Evolutionary conservation across 2,797 vertebrate species (phyloP).

Genomic region (Phaenicophaeus curvirostris): DNA sequence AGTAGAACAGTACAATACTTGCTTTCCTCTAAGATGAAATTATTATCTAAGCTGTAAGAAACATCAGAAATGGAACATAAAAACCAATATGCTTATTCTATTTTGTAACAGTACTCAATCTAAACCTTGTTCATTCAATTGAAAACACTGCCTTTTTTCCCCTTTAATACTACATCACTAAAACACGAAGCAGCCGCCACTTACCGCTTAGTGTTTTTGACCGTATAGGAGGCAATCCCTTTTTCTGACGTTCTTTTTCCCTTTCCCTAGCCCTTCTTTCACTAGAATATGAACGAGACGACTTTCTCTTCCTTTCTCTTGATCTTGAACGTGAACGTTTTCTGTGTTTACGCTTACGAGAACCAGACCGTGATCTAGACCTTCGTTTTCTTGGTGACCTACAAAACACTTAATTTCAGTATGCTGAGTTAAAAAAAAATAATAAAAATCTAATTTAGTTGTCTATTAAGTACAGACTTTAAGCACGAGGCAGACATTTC

Average conservation of each 20-base stretch:
- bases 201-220: constrained; percentile 94
- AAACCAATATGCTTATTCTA: not conserved
- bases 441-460: not conserved
- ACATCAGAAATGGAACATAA: not conserved
- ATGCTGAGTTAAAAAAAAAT: not conserved
- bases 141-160: not conserved
- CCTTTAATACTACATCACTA: not conserved
- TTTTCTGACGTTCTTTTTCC: constrained; percentile 96
- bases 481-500: not conserved
- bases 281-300: constrained; percentile 94
- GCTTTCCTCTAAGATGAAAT: not conserved
- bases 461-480: not conserved
- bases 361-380: constrained; percentile 94
- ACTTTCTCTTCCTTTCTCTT: constrained; percentile 94
- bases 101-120: not conserved
- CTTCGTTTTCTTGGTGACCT: constrained; percentile 95
- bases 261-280: constrained; percentile 92
- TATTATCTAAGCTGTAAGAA: not conserved
- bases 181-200: not conserved
- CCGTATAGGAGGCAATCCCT: constrained; percentile 92
- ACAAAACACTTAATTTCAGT: constrained; percentile 56
- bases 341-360: constrained; percentile 94
- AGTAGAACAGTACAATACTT: not conserved
- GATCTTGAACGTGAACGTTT: constrained; percentile 94
- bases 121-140: not conserved